These are phyloP conservation scores for Eufriesea mexicana DNA, from an alignment of 1,140 invertebrate species.

Conservation along the genomic window DNA sequence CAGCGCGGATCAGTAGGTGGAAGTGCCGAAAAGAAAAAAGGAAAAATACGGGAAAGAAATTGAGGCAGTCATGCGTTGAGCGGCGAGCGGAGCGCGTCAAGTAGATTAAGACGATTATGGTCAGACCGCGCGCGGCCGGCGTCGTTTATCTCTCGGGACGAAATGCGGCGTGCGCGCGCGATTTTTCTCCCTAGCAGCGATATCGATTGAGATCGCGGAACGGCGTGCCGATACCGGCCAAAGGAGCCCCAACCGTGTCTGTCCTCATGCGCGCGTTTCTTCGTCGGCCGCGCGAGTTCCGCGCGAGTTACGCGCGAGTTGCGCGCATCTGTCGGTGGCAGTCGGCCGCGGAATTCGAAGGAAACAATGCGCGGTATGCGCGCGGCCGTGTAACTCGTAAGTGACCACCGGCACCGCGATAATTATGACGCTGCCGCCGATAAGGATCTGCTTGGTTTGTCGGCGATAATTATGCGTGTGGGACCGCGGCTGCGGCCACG, in stretches of 20 bases:
- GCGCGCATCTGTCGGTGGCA: slow-evolving; percentile 33
- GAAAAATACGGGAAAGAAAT: slow-evolving; percentile 6
- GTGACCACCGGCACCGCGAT: slow-evolving; percentile 53
- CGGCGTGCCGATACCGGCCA: neutral
- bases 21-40: neutral
- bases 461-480: slow-evolving; percentile 57
- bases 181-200: neutral
- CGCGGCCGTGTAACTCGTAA: slow-evolving; percentile 45
- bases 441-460: slow-evolving; percentile 52
- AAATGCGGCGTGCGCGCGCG: neutral
- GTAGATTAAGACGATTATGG: slow-evolving; percentile 53
- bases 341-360: slow-evolving; percentile 38
- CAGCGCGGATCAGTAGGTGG: neutral
- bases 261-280: neutral
- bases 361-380: slow-evolving; percentile 37
- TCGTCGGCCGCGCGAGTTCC: too few species aligned
- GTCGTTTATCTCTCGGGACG: neutral
- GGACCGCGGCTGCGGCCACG: slow-evolving; percentile 6
- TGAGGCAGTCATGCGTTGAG: slow-evolving; percentile 35
- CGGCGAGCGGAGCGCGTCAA: slow-evolving; percentile 23
- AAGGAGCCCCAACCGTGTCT: neutral
- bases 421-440: slow-evolving; percentile 58
- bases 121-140: slow-evolving; percentile 5
- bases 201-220: neutral
- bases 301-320: neutral